A percentile compares a stretch with the other conserved stretches of the same genome.
phyloP scores from a whole-genome alignment of 2,888 invertebrate species.

The Dascillus cervinus region DNA sequence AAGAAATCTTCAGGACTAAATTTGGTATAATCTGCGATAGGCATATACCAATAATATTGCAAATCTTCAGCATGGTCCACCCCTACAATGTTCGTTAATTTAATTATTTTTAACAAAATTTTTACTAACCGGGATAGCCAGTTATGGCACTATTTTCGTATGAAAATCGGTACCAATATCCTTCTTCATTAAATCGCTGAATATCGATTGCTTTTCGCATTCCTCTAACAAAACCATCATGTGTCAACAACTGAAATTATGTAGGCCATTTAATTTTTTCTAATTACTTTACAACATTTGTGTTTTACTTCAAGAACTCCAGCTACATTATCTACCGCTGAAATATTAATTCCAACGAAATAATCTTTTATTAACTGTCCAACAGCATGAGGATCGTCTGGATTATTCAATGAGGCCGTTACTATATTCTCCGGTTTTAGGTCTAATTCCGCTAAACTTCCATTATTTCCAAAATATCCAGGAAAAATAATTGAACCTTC shows the following conservation, averaged over 20 bases:
- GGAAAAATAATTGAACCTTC: slow-evolving; percentile 13
- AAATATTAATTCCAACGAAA: neutral
- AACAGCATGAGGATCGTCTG: too few species aligned
- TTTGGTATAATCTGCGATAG: too few species aligned
- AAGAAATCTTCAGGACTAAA: too few species aligned
- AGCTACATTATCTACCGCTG: neutral
- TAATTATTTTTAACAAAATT: too few species aligned
- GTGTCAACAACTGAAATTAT: neutral
- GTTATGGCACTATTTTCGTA: neutral
- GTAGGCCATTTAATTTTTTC: too few species aligned
- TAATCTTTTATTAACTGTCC: neutral
- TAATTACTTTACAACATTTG: too few species aligned
- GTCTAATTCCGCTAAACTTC: too few species aligned
- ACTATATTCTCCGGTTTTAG: too few species aligned
- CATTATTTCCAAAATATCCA: too few species aligned
- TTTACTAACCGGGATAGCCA: neutral
- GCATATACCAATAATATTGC: neutral
- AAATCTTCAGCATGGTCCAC: neutral
- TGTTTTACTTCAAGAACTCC: too few species aligned
- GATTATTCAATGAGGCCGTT: too few species aligned
- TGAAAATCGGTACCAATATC: neutral
- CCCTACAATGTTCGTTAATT: too few species aligned
- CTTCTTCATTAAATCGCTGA: neutral
- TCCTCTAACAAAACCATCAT: neutral
- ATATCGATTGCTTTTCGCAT: neutral